Evolutionary conservation across 1,140 invertebrate genomes (phyloP).

Genomic region (Drosophila ironensis): DNA sequence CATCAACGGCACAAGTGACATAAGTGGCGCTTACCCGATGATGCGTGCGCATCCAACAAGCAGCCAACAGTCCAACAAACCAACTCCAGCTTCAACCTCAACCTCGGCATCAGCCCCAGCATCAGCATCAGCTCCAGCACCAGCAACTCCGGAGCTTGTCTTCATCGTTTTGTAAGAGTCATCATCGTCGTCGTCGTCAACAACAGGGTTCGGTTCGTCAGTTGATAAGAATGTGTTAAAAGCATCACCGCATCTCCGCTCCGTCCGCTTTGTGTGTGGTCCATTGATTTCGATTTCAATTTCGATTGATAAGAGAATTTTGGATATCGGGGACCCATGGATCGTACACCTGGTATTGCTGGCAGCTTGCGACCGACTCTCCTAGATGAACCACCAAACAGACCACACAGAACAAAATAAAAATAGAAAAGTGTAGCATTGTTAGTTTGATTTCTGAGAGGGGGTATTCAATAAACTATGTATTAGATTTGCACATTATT

Average conservation of each 20-base stretch:
- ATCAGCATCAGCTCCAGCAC: constrained; percentile 7
- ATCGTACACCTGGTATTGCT: constrained; percentile 2
- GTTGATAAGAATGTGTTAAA: constrained; percentile 75
- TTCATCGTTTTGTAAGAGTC: constrained; percentile 71
- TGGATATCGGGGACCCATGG: constrained; percentile 18
- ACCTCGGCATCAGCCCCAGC: constrained; percentile 17
- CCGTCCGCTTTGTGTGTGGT: constrained; percentile 58
- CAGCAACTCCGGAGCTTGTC: constrained; percentile 39
- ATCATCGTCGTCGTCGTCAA: neutral
- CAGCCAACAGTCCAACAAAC: constrained; percentile 47
- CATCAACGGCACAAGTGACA: constrained; percentile 81
- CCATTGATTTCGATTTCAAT: constrained; percentile 23
- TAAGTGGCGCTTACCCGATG: constrained; percentile 81
- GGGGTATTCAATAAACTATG: too few species aligned
- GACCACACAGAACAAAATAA: too few species aligned
- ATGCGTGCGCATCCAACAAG: constrained; percentile 76
- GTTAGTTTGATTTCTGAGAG: too few species aligned
- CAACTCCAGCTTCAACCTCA: constrained; percentile 11
- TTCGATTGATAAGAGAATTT: constrained; percentile 68
- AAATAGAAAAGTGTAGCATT: too few species aligned
- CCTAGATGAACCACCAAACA: constrained; percentile 25
- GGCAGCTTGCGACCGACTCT: neutral
- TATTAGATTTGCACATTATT: too few species aligned
- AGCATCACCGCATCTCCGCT: constrained; percentile 63
- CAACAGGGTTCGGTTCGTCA: constrained; percentile 15